Evolutionary conservation across 2,113 vertebrate species (phyloP).

Genomic region (Empidonax alnorum): DNA sequence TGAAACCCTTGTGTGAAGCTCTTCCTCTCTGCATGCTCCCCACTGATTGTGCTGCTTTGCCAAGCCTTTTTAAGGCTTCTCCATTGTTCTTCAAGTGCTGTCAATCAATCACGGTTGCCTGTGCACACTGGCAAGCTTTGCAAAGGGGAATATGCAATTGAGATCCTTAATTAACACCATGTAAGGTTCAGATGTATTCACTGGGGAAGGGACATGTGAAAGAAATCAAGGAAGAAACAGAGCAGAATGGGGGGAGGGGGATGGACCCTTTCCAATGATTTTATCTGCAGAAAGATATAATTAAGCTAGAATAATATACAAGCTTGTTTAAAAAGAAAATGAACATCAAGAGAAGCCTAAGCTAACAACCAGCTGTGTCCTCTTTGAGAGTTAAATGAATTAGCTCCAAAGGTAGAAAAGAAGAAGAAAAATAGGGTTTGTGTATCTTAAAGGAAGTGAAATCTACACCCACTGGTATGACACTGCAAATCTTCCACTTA

Average conservation of each 20-base stretch:
- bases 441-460: constrained; percentile 21
- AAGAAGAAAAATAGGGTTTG: neutral
- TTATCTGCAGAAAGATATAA: constrained; percentile 46
- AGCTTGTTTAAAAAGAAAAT: constrained; percentile 17
- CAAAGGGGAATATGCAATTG: constrained; percentile 34
- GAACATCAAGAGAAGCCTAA: constrained; percentile 34
- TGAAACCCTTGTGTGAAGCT: neutral
- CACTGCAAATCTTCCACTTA: neutral
- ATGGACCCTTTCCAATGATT: constrained; percentile 41
- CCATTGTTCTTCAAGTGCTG: constrained; percentile 7
- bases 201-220: constrained; percentile 19
- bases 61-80: constrained; percentile 15
- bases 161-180: constrained; percentile 30
- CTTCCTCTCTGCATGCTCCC: neutral
- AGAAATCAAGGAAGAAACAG: constrained; percentile 29
- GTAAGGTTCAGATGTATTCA: constrained; percentile 16
- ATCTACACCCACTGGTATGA: neutral
- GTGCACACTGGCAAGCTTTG: constrained; percentile 10
- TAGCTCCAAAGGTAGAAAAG: constrained; percentile 28
- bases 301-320: constrained; percentile 40
- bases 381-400: neutral
- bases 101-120: neutral
- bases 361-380: constrained; percentile 20
- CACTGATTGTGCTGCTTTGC: neutral
- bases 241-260: neutral